Conservation (phyloP, 1,140 invertebrate genomes). For the Tetramorium simillimum region DNA sequence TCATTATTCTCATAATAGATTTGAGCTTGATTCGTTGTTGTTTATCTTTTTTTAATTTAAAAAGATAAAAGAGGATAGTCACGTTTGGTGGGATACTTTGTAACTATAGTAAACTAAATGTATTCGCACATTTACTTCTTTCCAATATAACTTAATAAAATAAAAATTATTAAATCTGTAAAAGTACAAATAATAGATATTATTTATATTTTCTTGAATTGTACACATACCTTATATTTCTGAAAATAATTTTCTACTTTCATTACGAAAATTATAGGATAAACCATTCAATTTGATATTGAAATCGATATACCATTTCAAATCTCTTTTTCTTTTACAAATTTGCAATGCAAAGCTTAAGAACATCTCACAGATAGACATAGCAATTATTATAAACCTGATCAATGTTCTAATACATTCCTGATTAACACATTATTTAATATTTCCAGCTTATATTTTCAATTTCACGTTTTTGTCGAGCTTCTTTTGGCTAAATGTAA, state of each 20-base stretch:
- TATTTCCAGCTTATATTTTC: slow-evolving; percentile 89
- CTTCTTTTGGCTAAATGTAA: slow-evolving; percentile 96
- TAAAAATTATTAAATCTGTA: too few relatives aligned
- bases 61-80: too few relatives aligned
- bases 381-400: not conserved
- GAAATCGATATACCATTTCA: not conserved
- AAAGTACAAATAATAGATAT: too few relatives aligned
- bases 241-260: not conserved
- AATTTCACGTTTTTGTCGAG: slow-evolving; percentile 94
- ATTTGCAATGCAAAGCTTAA: not conserved
- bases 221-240: too few relatives aligned
- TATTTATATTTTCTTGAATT: too few relatives aligned
- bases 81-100: too few relatives aligned
- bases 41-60: too few relatives aligned
- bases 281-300: not conserved
- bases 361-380: not conserved
- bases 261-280: not conserved
- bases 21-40: too few relatives aligned
- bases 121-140: too few relatives aligned
- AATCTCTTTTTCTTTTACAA: not conserved
- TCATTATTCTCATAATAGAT: too few relatives aligned
- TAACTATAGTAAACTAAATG: too few relatives aligned
- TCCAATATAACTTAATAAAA: too few relatives aligned
- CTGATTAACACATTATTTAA: not conserved
- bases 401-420: not conserved